These are phyloP conservation scores for Poecile atricapillus DNA, from an alignment of 2,113 vertebrate species.

Conservation along the genomic window DNA sequence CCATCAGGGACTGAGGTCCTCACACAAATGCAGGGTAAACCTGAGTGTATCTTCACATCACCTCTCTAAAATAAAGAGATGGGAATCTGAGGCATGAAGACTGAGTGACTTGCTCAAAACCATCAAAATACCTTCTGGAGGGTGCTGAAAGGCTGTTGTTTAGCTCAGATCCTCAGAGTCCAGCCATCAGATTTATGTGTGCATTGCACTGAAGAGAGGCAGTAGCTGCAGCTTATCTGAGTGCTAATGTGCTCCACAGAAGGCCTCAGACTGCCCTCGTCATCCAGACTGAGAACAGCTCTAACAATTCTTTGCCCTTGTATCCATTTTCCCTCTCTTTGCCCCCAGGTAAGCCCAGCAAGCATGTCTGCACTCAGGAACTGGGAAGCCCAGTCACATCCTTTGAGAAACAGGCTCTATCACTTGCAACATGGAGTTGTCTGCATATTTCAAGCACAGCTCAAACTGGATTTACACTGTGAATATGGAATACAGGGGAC, in stretches of 20 bases:
- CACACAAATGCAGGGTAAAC: neutral
- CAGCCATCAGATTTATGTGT: neutral
- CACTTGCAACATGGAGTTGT: neutral
- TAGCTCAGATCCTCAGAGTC: neutral
- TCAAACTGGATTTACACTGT: neutral
- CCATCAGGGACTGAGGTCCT: neutral
- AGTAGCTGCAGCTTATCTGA: neutral
- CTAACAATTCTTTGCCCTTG: neutral
- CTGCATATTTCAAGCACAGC: neutral
- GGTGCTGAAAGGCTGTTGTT: neutral
- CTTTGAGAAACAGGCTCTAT: neutral
- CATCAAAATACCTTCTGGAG: neutral
- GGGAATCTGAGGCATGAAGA: neutral
- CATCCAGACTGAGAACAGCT: neutral
- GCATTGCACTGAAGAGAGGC: neutral
- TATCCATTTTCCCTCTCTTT: neutral
- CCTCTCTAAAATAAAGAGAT: neutral
- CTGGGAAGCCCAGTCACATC: neutral
- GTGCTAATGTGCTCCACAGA: accelerated
- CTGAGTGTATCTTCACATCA: neutral
- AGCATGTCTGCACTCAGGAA: neutral
- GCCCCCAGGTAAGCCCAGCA: neutral
- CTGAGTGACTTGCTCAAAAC: neutral
- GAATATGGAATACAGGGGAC: neutral
- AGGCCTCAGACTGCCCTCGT: neutral